Evolutionary conservation across 2,888 invertebrate species (phyloP), one percentile per base, ranked within the genome.

Genomic region (Caenorhabditis sinica): DNA sequence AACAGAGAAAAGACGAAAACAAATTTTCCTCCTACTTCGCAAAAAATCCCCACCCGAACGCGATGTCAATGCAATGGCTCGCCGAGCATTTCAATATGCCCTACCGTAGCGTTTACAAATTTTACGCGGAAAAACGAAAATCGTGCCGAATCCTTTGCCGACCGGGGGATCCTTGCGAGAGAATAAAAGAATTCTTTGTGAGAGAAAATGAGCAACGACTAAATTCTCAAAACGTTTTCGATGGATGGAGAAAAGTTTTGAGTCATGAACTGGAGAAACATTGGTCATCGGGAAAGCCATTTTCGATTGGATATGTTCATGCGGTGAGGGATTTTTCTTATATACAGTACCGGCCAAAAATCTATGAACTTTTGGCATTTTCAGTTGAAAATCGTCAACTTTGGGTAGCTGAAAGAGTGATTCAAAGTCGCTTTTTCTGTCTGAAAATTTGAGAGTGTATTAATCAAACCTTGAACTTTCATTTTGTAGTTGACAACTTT

Each of bases 301-400:
- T 60, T 8, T n/a, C 36, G 11, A 11, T 60, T 36, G 60, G 60
- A 4, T 60, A 60, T 36, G 2, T 60, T n/a, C 60, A 60, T n/a
- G 40, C 40, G 40, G 40, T 40, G 13, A 40, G 40, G 11, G 13
- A 20, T 15, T 53, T 25, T 53, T 53, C 1, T 20, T 2, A 51
- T n/a, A 51, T n/a, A n/a, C n/a, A n/a, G n/a, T n/a, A n/a, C n/a
- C n/a, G 20, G 20, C 11, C 9, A 51, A 51, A 51, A 51, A 20
- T 4, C 9, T 51, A 20, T n/a, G 25, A 13, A n/a, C 5, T 25
- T n/a, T 25, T 25, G 13, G 5, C 53, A 20, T 20, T 51, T 51
- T 20, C n/a, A n/a, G n/a, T n/a, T n/a, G n/a, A n/a, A n/a, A n/a
- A 1, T 20, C 20, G 17, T 20, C n/a, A 51, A 20, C 8, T 36